Evolutionary conservation across 2,797 vertebrate genomes (phyloP).

Genomic region (Arctocebus calabarensis): DNA sequence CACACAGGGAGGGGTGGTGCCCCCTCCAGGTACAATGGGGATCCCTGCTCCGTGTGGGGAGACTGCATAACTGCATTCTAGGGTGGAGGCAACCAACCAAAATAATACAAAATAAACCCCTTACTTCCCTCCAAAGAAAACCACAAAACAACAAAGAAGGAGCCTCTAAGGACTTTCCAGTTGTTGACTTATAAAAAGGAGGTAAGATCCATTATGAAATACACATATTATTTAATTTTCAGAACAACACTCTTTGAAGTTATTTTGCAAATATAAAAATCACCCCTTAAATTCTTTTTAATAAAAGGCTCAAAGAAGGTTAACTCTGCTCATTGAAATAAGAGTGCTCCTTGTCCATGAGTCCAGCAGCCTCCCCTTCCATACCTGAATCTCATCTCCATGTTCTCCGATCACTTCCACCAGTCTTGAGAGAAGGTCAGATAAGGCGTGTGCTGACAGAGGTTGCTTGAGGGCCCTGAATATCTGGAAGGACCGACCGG

Average conservation of each 20-base stretch:
- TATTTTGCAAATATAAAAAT: slow-evolving; percentile 4
- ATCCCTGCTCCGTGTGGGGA: background rate
- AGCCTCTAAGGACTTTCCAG: background rate
- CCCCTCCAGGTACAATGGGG: background rate
- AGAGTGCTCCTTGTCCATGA: background rate
- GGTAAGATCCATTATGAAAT: background rate
- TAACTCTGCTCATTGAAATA: background rate
- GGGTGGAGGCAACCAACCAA: background rate
- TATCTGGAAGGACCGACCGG: slow-evolving; percentile 98
- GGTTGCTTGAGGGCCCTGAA: slow-evolving; percentile 97
- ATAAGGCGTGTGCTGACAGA: slow-evolving; percentile 96
- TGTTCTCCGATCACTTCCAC: slow-evolving; percentile 99
- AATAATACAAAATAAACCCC: background rate
- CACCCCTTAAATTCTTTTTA: background rate
- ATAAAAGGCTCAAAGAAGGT: background rate
- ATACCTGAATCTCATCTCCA: slow-evolving; percentile 98
- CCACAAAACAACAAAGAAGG: background rate
- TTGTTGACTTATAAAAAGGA: background rate
- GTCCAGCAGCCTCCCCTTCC: background rate
- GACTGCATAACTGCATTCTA: background rate
- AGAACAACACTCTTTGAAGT: background rate
- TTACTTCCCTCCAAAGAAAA: background rate
- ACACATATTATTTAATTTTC: background rate
- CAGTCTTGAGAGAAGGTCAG: slow-evolving; percentile 96
- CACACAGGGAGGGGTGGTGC: background rate